Evolutionary conservation across 2,888 invertebrate genomes (phyloP).

Genomic region (Andrena praecox): DNA sequence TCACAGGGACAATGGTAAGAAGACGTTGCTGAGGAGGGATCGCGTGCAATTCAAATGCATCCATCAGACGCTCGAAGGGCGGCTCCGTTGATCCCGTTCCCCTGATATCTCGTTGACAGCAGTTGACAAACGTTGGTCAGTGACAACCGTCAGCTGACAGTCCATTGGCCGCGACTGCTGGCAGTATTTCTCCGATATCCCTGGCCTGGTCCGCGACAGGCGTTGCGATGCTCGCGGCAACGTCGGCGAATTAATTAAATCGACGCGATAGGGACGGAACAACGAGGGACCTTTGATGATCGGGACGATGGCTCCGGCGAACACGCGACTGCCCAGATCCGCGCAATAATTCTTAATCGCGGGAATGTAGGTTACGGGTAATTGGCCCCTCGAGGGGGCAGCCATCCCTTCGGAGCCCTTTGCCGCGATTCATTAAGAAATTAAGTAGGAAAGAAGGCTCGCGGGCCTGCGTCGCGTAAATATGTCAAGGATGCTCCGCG

Average conservation of each 20-base stretch:
- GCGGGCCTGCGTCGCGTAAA: not conserved
- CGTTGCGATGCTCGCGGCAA: not conserved
- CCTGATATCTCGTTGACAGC: constrained; percentile 34
- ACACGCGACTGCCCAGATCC: not conserved
- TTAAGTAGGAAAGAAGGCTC: not conserved
- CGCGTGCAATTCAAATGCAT: constrained; percentile 7
- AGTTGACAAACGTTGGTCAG: constrained; percentile 42
- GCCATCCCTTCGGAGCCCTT: not conserved
- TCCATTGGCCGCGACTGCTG: constrained; percentile 30
- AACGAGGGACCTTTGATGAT: not conserved
- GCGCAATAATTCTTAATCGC: not conserved
- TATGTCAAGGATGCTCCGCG: constrained; percentile 38
- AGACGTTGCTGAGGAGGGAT: not conserved
- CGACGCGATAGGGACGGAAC: not conserved
- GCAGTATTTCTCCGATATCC: constrained; percentile 25
- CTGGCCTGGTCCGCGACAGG: not conserved
- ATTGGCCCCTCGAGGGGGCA: constrained; percentile 24
- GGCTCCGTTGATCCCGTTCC: constrained; percentile 4
- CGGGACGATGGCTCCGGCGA: not conserved
- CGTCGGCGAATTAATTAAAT: constrained; percentile 33
- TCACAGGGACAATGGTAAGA: too few relatives aligned
- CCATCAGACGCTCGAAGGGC: constrained; percentile 19
- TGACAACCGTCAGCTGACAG: constrained; percentile 51
- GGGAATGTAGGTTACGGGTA: constrained; percentile 3
- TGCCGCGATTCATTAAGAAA: constrained; percentile 17